A percentile compares a stretch with the other conserved stretches of the same genome.
Evolutionary conservation across 2,113 vertebrate species (phyloP).

Genomic region (Scomber japonicus): DNA sequence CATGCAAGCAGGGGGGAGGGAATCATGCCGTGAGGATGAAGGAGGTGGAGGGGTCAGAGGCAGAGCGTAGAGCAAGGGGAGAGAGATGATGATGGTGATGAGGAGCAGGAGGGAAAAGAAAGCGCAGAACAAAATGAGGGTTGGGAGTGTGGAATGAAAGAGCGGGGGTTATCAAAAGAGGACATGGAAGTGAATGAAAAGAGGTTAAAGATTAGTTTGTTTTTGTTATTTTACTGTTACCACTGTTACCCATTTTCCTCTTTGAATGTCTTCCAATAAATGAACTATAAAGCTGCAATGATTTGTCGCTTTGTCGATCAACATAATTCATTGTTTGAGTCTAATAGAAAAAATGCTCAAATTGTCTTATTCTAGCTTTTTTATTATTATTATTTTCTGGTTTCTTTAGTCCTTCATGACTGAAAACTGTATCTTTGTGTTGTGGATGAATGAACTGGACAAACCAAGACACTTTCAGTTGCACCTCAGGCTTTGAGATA

Average conservation of each 20-base stretch:
- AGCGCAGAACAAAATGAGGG: conserved; percentile 16
- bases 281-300: no score
- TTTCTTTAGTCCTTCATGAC: no score
- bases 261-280: neutral
- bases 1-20: conserved; percentile 32
- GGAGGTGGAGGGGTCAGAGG: conserved; percentile 18
- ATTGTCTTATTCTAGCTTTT: no score
- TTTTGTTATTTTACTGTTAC: conserved; percentile 13
- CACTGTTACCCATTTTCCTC: neutral
- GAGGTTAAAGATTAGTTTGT: conserved; percentile 30
- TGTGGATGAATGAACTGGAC: no score
- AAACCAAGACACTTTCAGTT: no score
- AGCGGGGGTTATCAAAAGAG: neutral
- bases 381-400: no score
- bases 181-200: conserved; percentile 3
- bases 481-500: no score
- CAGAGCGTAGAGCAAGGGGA: conserved; percentile 22
- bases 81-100: conserved; percentile 38
- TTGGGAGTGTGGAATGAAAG: neutral
- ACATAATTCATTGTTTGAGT: no score
- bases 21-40: conserved; percentile 42
- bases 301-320: no score
- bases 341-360: no score
- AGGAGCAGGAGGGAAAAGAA: conserved; percentile 32
- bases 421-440: no score